These are phyloP conservation scores for Oreochromis grahami DNA, from an alignment of 2,797 vertebrate species.

Conservation along the genomic window DNA sequence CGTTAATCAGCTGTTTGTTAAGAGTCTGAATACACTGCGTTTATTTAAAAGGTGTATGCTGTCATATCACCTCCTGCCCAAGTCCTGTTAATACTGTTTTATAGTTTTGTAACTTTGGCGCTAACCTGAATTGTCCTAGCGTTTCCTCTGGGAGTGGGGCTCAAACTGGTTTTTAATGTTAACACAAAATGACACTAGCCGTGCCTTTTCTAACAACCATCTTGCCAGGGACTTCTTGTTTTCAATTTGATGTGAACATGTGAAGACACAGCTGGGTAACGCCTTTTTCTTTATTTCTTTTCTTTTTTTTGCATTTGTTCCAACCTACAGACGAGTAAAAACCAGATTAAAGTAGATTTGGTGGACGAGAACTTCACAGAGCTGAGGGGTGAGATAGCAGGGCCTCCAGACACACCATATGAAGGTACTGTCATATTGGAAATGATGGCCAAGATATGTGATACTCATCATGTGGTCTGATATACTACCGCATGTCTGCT, in stretches of 20 bases:
- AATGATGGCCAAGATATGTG: no score
- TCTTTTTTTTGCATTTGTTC: not conserved
- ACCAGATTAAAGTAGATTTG: conserved; percentile 99
- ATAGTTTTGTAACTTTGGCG: conserved; percentile 21
- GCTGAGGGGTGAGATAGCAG: conserved; percentile 97
- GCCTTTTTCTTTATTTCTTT: not conserved
- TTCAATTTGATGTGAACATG: not conserved
- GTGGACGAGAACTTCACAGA: conserved; percentile 99
- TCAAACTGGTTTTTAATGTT: not conserved
- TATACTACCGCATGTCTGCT: not conserved
- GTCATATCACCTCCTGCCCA: not conserved
- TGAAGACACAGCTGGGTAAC: not conserved
- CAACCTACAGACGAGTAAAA: conserved; percentile 92
- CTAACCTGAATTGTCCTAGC: not conserved
- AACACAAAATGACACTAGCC: not conserved
- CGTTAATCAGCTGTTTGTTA: not conserved
- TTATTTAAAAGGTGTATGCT: not conserved
- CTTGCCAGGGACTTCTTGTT: not conserved
- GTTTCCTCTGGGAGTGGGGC: not conserved
- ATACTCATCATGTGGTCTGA: not conserved
- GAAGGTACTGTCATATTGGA: conserved; percentile 80
- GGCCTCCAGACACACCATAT: conserved; percentile 97
- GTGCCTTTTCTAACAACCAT: not conserved
- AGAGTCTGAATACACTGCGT: rapidly evolving
- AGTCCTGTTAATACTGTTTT: not conserved